Percentiles rank a stretch among this genome's conserved stretches.
Conservation (phyloP, 2,797 vertebrate genomes). For the Buphagus erythrorhynchus region DNA sequence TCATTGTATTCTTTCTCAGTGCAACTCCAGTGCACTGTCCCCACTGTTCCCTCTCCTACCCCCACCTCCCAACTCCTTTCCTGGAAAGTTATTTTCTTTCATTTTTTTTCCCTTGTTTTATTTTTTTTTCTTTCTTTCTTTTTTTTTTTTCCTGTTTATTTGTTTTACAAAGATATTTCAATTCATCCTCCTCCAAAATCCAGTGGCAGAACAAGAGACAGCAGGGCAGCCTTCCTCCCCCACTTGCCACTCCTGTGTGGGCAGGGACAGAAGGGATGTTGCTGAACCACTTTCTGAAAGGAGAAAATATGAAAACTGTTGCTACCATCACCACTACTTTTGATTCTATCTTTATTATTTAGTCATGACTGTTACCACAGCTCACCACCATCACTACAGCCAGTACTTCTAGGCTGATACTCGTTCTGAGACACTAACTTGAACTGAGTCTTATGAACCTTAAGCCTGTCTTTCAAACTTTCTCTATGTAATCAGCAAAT, state of each 20-base stretch:
- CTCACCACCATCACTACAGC: not conserved
- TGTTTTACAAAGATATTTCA: not conserved
- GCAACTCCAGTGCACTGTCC: not conserved
- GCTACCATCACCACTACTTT: not conserved
- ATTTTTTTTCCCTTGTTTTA: too few species aligned
- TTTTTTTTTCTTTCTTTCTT: accelerated
- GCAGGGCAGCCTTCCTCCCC: not conserved
- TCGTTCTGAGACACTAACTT: not conserved
- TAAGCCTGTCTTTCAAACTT: not conserved
- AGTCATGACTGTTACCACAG: not conserved
- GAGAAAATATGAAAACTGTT: not conserved
- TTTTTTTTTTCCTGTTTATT: not conserved
- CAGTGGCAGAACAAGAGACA: not conserved
- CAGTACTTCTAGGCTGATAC: not conserved
- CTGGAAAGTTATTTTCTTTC: not conserved
- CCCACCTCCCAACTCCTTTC: not conserved
- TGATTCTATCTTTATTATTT: not conserved
- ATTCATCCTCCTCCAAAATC: not conserved
- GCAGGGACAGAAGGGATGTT: not conserved
- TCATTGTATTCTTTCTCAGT: not conserved
- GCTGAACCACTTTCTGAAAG: not conserved
- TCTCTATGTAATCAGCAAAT: not conserved
- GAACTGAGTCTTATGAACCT: not conserved
- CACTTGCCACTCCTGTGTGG: not conserved
- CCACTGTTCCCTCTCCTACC: accelerated